Percentiles rank a stretch among this genome's conserved stretches.
Evolutionary conservation across 2,113 vertebrate genomes (phyloP).

Genomic region (Phalacrocorax brasilianus): DNA sequence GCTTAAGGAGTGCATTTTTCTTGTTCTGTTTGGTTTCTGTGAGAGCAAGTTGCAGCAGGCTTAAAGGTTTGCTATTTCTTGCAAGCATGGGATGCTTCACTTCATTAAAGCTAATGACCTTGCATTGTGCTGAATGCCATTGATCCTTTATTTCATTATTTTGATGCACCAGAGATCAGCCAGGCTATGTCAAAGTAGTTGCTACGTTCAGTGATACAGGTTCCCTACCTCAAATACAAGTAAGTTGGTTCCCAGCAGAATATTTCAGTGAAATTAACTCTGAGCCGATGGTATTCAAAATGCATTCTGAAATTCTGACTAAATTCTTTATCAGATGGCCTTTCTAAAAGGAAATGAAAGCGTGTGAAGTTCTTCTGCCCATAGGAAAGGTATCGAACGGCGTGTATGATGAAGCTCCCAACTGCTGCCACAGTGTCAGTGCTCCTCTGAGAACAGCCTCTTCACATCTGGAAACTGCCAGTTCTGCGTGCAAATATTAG

Average conservation of each 20-base stretch:
- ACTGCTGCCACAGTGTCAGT: accelerated
- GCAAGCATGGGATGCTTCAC: neutral
- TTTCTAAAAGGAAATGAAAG: neutral
- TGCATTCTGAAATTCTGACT: neutral
- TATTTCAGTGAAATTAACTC: neutral
- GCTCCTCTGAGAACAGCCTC: neutral
- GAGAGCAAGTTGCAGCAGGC: neutral
- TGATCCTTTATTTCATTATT: neutral
- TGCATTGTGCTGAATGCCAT: neutral
- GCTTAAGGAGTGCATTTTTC: neutral
- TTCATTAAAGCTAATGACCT: neutral
- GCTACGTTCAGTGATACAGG: accelerated
- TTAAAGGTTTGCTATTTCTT: neutral
- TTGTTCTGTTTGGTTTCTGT: neutral
- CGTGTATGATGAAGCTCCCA: neutral
- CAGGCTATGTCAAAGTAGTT: neutral
- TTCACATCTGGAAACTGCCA: neutral
- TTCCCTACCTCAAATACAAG: neutral
- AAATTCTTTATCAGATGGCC: neutral
- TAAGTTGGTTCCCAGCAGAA: neutral
- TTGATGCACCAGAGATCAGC: neutral
- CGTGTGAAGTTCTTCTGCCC: neutral
- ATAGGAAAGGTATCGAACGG: neutral
- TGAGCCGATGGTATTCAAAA: neutral
- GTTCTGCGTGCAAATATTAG: neutral